Evolutionary conservation across 2,797 vertebrate species (phyloP).

Genomic region (Thaleichthys pacificus): DNA sequence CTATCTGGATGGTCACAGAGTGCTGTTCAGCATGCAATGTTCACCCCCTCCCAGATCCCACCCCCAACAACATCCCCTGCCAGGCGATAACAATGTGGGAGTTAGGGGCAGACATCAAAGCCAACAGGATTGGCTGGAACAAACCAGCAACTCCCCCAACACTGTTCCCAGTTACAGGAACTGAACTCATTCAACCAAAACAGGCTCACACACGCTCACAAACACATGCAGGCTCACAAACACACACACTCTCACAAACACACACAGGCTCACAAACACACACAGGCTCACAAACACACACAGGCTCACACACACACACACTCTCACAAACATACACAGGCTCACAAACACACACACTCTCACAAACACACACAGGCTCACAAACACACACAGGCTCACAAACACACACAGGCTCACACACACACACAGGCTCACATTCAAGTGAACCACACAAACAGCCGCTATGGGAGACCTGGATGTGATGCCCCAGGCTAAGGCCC

Average conservation of each 20-base stretch:
- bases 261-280: background rate
- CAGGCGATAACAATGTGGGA: too few relatives aligned
- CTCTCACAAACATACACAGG: background rate
- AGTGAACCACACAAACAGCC: background rate
- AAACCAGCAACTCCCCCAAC: background rate
- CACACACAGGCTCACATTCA: conserved; percentile 22
- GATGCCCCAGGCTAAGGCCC: conserved; percentile 10
- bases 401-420: too few relatives aligned
- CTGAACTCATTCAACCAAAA: background rate
- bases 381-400: background rate
- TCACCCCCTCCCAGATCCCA: conserved; percentile 10
- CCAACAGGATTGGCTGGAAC: background rate
- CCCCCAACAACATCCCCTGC: conserved; percentile 1
- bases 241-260: background rate
- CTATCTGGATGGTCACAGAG: background rate
- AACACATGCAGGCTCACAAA: conserved; percentile 5
- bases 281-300: conserved; percentile 11
- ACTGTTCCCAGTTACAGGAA: background rate
- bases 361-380: conserved; percentile 21
- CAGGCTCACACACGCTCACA: conserved; percentile 19
- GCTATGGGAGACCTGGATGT: conserved; percentile 46
- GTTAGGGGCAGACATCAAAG: background rate
- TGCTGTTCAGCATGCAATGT: background rate
- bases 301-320: background rate
- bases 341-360: conserved; percentile 15